These are phyloP conservation scores for Melanotus villosus DNA, from an alignment of 2,888 invertebrate species.

Conservation along the genomic window DNA sequence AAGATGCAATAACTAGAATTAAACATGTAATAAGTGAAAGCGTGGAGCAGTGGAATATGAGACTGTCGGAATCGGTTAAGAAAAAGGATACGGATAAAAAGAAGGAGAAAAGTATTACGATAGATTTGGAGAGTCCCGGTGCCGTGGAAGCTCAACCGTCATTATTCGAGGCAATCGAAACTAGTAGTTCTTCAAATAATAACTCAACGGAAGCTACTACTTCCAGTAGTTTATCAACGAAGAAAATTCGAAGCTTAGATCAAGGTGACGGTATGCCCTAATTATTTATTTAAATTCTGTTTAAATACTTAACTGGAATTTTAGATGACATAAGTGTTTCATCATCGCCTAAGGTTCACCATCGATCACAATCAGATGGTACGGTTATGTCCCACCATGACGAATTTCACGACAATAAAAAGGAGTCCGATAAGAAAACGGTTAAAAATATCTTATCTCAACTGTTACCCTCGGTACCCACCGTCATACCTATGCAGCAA, in stretches of 20 bases:
- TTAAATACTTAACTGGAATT: too few species aligned
- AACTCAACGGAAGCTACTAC: constrained; percentile 61
- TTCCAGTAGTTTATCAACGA: constrained; percentile 60
- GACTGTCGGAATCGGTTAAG: constrained; percentile 67
- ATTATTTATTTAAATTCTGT: too few species aligned
- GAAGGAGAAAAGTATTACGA: constrained; percentile 53
- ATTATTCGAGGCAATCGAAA: not conserved
- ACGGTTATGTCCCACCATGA: constrained; percentile 57
- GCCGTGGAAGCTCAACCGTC: constrained; percentile 36
- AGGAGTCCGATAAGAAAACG: constrained; percentile 72
- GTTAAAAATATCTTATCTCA: constrained; percentile 80
- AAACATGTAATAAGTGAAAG: constrained; percentile 80
- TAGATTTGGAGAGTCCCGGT: constrained; percentile 58
- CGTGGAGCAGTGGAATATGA: constrained; percentile 79
- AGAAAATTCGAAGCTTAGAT: constrained; percentile 68
- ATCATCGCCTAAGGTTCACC: constrained; percentile 63
- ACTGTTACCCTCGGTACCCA: constrained; percentile 73
- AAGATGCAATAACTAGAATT: constrained; percentile 75
- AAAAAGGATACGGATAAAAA: constrained; percentile 63
- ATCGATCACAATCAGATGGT: constrained; percentile 68
- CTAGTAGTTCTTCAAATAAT: not conserved
- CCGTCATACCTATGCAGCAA: constrained; percentile 69
- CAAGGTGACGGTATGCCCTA: constrained; percentile 68
- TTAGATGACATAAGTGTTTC: constrained; percentile 56
- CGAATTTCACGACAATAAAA: constrained; percentile 65